Conservation (phyloP, 2,888 invertebrate genomes). For the Lymantria dispar region DNA sequence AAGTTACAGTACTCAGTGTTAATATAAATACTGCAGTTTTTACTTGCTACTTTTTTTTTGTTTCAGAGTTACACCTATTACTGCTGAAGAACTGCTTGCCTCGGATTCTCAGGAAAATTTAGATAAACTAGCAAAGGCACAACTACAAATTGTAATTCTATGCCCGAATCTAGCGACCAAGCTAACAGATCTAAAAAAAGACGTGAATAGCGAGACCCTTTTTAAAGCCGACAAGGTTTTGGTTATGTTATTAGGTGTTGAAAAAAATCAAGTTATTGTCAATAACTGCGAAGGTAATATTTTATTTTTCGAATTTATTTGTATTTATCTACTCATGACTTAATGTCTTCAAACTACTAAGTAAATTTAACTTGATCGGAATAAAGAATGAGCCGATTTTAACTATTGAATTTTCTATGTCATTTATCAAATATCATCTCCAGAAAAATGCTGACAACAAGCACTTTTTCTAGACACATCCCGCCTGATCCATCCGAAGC, state of each 20-base stretch:
- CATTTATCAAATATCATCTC: too few relatives aligned
- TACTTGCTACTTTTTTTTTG: not conserved
- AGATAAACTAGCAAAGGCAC: conserved; percentile 84
- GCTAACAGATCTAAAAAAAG: conserved; percentile 79
- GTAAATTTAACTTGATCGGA: too few relatives aligned
- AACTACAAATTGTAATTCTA: conserved; percentile 90
- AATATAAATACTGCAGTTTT: not conserved
- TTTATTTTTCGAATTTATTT: too few relatives aligned
- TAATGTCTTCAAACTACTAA: too few relatives aligned
- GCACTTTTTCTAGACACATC: too few relatives aligned
- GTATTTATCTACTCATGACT: too few relatives aligned
- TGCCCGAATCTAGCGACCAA: conserved; percentile 89
- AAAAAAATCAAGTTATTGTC: conserved; percentile 86
- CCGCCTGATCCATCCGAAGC: too few relatives aligned
- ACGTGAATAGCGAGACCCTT: conserved; percentile 79
- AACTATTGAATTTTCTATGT: too few relatives aligned
- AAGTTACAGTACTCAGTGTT: not conserved
- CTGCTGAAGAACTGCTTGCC: conserved; percentile 86
- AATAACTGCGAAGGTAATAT: conserved; percentile 85
- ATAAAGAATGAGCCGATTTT: too few relatives aligned
- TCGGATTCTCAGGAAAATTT: conserved; percentile 74
- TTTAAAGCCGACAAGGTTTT: conserved; percentile 88
- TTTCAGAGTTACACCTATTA: conserved; percentile 87
- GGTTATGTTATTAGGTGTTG: conserved; percentile 91
- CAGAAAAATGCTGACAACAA: too few relatives aligned